Percentiles rank a stretch among this genome's conserved stretches.
Evolutionary conservation across 2,888 invertebrate genomes (phyloP).

Genomic region (Papilio gigon): DNA sequence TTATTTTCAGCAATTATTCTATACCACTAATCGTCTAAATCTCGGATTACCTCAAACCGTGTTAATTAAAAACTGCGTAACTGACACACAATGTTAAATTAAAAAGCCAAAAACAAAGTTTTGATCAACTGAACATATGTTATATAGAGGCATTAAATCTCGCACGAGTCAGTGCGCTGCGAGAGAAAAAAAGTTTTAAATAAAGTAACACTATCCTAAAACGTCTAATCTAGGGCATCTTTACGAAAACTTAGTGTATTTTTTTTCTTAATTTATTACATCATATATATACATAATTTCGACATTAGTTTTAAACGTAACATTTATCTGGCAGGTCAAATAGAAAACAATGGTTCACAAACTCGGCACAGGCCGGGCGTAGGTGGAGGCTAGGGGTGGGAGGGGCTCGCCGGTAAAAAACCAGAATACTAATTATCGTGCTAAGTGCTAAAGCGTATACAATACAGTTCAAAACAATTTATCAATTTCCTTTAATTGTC

Average conservation of each 20-base stretch:
- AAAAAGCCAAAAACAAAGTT: constrained; percentile 47
- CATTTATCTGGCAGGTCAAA: constrained; percentile 73
- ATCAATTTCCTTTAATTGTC: constrained; percentile 28
- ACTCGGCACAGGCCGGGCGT: constrained; percentile 45
- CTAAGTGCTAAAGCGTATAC: constrained; percentile 59
- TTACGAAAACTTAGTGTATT: constrained; percentile 80
- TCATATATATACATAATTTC: constrained; percentile 82
- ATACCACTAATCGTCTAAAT: constrained; percentile 71
- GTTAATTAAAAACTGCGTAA: constrained; percentile 74
- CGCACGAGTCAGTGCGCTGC: constrained; percentile 42
- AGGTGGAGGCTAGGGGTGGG: not conserved
- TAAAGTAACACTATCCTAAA: constrained; percentile 69
- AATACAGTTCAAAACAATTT: constrained; percentile 46
- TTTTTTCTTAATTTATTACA: constrained; percentile 79
- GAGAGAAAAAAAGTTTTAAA: constrained; percentile 61
- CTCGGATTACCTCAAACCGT: constrained; percentile 72
- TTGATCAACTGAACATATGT: constrained; percentile 13
- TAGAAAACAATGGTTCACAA: constrained; percentile 65
- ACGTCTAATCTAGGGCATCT: constrained; percentile 78
- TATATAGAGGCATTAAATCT: constrained; percentile 31
- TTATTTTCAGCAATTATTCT: constrained; percentile 67
- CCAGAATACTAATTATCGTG: constrained; percentile 59
- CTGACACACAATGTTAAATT: constrained; percentile 72
- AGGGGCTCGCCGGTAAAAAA: constrained; percentile 63
- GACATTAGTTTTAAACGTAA: constrained; percentile 74